phyloP scores from a whole-genome alignment of 2,888 invertebrate genomes.

The Drosophila bunnanda region DNA sequence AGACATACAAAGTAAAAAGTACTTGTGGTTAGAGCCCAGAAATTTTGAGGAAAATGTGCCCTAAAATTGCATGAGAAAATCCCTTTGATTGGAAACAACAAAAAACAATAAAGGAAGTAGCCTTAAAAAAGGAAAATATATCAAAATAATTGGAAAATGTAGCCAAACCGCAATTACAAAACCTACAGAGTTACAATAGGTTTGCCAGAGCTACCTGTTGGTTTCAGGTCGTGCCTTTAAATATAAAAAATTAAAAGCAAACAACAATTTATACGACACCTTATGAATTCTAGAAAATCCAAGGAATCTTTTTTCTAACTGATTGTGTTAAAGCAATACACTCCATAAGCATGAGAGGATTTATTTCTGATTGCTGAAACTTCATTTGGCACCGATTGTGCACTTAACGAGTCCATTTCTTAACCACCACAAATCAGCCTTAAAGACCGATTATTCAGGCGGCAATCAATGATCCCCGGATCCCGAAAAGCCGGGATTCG shows the following conservation, averaged over 20 bases:
- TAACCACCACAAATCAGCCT: conserved; percentile 10
- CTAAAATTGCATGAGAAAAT: conserved; percentile 67
- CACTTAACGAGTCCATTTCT: conserved; percentile 19
- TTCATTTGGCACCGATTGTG: conserved; percentile 1
- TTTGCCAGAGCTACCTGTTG: conserved; percentile 22
- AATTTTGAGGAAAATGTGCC: conserved; percentile 41
- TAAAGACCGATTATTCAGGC: conserved; percentile 15
- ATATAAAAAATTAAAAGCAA: conserved; percentile 10
- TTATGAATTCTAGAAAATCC: no score
- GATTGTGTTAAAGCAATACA: no score
- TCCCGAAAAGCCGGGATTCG: neutral
- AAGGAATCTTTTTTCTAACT: no score
- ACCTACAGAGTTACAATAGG: conserved; percentile 11
- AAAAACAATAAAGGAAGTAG: conserved; percentile 9
- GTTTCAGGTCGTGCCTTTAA: neutral
- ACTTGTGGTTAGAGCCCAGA: conserved; percentile 52
- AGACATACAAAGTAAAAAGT: conserved; percentile 33
- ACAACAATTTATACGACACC: neutral
- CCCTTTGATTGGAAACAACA: conserved; percentile 39
- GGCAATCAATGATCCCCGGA: neutral
- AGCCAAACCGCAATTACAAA: conserved; percentile 21
- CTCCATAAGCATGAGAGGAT: neutral
- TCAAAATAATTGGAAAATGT: conserved; percentile 17
- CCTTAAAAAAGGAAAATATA: neutral
- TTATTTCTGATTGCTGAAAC: conserved; percentile 7